Percentiles rank a stretch among this genome's conserved stretches.
Conservation (phyloP, 2,888 invertebrate species). For the Acleris emargana region DNA sequence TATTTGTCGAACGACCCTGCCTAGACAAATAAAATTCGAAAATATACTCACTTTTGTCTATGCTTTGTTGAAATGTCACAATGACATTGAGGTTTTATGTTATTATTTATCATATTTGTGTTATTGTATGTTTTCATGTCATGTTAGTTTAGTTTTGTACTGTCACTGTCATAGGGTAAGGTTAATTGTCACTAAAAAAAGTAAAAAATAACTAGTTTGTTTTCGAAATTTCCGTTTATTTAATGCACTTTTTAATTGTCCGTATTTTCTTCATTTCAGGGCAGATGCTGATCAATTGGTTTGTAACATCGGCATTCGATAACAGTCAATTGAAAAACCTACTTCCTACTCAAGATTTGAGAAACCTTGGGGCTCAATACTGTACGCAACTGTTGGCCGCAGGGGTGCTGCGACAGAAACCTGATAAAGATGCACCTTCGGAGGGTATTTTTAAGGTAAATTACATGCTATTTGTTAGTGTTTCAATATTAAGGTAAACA, state of each 20-base stretch:
- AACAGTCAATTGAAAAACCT: constrained; percentile 86
- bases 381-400: constrained; percentile 94
- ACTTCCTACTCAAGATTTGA: constrained; percentile 88
- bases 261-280: constrained; percentile 83
- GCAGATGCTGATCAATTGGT: constrained; percentile 96
- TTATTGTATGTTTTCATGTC: neutral
- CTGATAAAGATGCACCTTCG: constrained; percentile 87
- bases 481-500: neutral
- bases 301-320: constrained; percentile 90
- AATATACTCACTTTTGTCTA: no score
- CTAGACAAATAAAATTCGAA: no score
- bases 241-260: constrained; percentile 39
- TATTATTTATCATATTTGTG: neutral
- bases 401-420: constrained; percentile 92
- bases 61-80: no score
- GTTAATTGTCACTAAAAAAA: neutral
- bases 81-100: no score
- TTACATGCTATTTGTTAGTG: neutral
- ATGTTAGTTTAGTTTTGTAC: neutral
- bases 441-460: constrained; percentile 89
- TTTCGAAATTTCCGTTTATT: constrained; percentile 28
- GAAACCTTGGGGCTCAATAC: constrained; percentile 90
- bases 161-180: constrained; percentile 1
- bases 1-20: no score
- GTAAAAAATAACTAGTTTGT: neutral